Evolutionary conservation across 2,797 vertebrate species (phyloP), one percentile per base, ranked within the genome.

Genomic region (Falco biarmicus): DNA sequence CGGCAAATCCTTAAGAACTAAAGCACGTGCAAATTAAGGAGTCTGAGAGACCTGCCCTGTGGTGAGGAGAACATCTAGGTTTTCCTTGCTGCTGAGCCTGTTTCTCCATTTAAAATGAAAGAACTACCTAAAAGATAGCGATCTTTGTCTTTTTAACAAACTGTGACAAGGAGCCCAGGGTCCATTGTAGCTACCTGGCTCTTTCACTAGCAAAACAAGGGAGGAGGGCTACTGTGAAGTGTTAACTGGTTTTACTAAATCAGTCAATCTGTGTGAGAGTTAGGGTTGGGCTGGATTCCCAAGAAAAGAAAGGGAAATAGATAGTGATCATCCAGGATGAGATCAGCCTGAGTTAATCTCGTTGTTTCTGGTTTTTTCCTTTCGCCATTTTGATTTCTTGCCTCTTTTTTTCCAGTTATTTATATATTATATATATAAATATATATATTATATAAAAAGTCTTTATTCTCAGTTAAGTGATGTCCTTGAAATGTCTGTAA

Each of bases 271-370:
- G 25, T 64, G 83, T 83, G 90, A 94, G 80, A 95, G 60, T 29
- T 60, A 73, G 59, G 1, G 0, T 61, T 84, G 2, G 0, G 28
- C 25, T 82, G 14, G 60, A 75, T 83, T 94, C 89, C 94, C 88
- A 87, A 22, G 66, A 43, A 90, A 77, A 89, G 43, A 94, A 91
- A 82, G 56, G 7, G 11, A 89, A 77, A 61, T 7, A 94, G 95
- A 93, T 54, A 95, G 60, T 18, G 18, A 92, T 94, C 81, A 80
- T 37, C 37, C 63, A 68, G 75, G 21, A 73, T 94, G 48, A 93
- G 92, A 85, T 77, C 56, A 71, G 37, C 32, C 34, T 24, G 19
- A 77, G n/a, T 65, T 91, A 8, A 9, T 78, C 41, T 61, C 68
- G 5, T 51, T 88, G 13, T 34, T 96, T 80, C 66, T 71, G 21